phyloP scores from a whole-genome alignment of 2,888 invertebrate genomes.

The Oscheius myriophilus region DNA sequence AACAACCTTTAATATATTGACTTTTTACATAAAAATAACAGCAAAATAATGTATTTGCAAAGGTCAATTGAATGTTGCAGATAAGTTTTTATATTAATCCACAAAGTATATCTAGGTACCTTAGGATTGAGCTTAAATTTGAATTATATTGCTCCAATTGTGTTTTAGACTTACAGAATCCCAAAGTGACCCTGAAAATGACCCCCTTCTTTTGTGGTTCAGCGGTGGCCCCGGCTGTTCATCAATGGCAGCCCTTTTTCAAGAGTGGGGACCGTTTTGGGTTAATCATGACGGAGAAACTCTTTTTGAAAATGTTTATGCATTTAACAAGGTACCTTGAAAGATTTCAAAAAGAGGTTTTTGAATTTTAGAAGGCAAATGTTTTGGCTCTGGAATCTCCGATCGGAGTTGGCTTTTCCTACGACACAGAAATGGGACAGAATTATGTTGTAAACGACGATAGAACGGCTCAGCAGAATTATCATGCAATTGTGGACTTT shows the following conservation, averaged over 20 bases:
- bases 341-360: too few relatives aligned
- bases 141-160: too few relatives aligned
- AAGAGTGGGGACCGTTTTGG: slow-evolving; percentile 72
- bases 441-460: slow-evolving; percentile 56
- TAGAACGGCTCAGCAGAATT: slow-evolving; percentile 71
- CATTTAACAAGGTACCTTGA: slow-evolving; percentile 71
- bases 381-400: slow-evolving; percentile 75
- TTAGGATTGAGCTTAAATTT: neutral
- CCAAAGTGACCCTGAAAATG: slow-evolving; percentile 69
- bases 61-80: too few relatives aligned
- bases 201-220: slow-evolving; percentile 73
- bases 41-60: too few relatives aligned
- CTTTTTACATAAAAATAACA: too few relatives aligned
- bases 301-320: slow-evolving; percentile 67
- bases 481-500: slow-evolving; percentile 73
- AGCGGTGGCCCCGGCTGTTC: slow-evolving; percentile 71
- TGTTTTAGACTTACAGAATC: slow-evolving; percentile 73
- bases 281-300: slow-evolving; percentile 64
- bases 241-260: slow-evolving; percentile 56
- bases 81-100: too few relatives aligned
- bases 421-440: slow-evolving; percentile 41
- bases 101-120: neutral
- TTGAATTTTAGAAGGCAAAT: slow-evolving; percentile 75
- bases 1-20: too few relatives aligned
- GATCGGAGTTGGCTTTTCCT: slow-evolving; percentile 70